These are phyloP conservation scores for Dendrolimus houi DNA, from an alignment of 2,888 invertebrate genomes.

Conservation along the genomic window DNA sequence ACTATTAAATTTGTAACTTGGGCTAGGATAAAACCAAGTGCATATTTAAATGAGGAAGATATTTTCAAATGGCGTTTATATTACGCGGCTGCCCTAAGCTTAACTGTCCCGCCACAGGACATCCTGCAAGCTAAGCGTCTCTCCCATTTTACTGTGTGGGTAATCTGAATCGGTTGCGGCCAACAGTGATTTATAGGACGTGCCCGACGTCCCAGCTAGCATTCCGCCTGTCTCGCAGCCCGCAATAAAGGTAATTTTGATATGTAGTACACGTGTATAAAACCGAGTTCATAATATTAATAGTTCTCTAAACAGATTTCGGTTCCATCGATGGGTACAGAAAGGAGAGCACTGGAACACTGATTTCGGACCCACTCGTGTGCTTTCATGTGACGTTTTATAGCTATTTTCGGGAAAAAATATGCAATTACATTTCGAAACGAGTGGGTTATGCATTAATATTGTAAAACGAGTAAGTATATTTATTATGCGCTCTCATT, in stretches of 20 bases:
- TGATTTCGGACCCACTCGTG: too few relatives aligned
- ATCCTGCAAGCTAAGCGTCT: slow-evolving; percentile 27
- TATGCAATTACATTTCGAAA: too few relatives aligned
- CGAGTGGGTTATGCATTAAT: too few relatives aligned
- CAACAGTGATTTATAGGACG: slow-evolving; percentile 63
- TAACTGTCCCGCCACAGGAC: slow-evolving; percentile 3
- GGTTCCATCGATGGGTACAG: too few relatives aligned
- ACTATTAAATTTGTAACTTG: too few relatives aligned
- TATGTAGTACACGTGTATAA: slow-evolving; percentile 10
- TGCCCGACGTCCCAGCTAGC: slow-evolving; percentile 31
- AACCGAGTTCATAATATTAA: not conserved
- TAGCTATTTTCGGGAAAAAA: too few relatives aligned
- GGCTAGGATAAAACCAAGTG: too few relatives aligned
- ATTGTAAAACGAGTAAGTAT: too few relatives aligned
- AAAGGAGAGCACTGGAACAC: too few relatives aligned
- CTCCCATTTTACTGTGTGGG: slow-evolving; percentile 33
- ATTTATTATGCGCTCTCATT: too few relatives aligned
- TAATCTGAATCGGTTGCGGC: slow-evolving; percentile 67
- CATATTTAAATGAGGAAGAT: not conserved
- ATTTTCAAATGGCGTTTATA: not conserved
- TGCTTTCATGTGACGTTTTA: too few relatives aligned
- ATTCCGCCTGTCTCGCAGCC: slow-evolving; percentile 46
- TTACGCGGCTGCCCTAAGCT: not conserved
- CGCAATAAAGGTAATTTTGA: slow-evolving; percentile 60
- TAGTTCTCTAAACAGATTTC: too few relatives aligned